phyloP scores from a whole-genome alignment of 2,888 invertebrate species.

The Drymonia ruficornis region DNA sequence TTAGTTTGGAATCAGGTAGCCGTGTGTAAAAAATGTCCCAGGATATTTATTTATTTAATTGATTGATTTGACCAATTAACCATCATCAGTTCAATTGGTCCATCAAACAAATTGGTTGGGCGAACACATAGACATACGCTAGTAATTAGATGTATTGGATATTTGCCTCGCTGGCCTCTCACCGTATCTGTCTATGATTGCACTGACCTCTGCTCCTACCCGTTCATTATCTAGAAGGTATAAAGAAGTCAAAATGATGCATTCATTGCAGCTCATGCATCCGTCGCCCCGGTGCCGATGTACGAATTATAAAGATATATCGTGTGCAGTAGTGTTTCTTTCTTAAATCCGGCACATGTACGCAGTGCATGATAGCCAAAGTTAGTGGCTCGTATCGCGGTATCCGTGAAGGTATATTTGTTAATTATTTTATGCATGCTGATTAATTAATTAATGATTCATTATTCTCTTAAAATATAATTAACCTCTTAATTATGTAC shows the following conservation, averaged over 20 bases:
- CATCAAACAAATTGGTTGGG: slow-evolving; percentile 3
- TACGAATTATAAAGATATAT: slow-evolving; percentile 49
- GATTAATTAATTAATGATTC: neutral
- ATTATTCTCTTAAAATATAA: too few species aligned
- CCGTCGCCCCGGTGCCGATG: slow-evolving; percentile 42
- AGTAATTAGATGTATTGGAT: slow-evolving; percentile 57
- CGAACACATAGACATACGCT: slow-evolving; percentile 36
- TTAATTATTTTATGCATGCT: slow-evolving; percentile 11
- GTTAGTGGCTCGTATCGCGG: slow-evolving; percentile 20
- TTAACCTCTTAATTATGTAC: too few species aligned
- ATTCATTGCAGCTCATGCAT: slow-evolving; percentile 59
- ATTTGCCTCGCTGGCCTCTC: slow-evolving; percentile 68
- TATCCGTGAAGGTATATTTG: slow-evolving; percentile 29
- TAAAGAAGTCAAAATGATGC: slow-evolving; percentile 74
- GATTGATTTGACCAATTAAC: neutral
- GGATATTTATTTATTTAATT: neutral
- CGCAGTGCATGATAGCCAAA: slow-evolving; percentile 22
- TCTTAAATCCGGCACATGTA: slow-evolving; percentile 18
- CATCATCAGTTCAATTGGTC: neutral
- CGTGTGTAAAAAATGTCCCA: too few species aligned
- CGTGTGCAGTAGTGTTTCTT: slow-evolving; percentile 17
- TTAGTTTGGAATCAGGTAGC: too few species aligned
- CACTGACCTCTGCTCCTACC: slow-evolving; percentile 72
- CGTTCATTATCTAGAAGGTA: slow-evolving; percentile 74
- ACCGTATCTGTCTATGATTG: slow-evolving; percentile 76